Percentiles rank a stretch among this genome's conserved stretches.
phyloP scores from a whole-genome alignment of 2,113 vertebrate genomes.

The Paraplagusia blochii region DNA sequence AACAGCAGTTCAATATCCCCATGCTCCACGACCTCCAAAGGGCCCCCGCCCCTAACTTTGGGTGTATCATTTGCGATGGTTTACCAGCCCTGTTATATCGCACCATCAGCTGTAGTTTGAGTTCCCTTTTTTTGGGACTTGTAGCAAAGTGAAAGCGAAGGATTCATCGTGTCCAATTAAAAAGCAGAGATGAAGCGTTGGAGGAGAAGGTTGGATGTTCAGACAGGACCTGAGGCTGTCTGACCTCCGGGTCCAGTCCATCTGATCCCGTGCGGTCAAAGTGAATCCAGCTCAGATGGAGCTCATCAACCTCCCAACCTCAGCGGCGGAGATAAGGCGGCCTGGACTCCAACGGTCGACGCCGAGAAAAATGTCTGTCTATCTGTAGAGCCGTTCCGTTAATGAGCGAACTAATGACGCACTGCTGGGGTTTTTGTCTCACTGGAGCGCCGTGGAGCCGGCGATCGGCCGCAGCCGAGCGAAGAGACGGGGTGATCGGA shows the following conservation, averaged over 20 bases:
- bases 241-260: conserved; percentile 41
- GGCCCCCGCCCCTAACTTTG: too few species aligned
- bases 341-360: conserved; percentile 50
- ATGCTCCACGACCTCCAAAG: too few species aligned
- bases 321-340: conserved; percentile 38
- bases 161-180: conserved; percentile 12
- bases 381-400: conserved; percentile 44
- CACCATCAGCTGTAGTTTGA: too few species aligned
- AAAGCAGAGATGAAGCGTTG: conserved; percentile 14
- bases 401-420: conserved; percentile 65
- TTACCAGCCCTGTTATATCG: too few species aligned
- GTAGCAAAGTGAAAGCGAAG: conserved; percentile 10
- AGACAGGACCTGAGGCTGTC: conserved; percentile 33
- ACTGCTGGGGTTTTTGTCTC: conserved; percentile 38
- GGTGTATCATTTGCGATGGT: too few species aligned
- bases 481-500: conserved; percentile 22
- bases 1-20: too few species aligned
- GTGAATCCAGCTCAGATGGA: conserved; percentile 56
- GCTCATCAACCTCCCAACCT: conserved; percentile 42
- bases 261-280: conserved; percentile 45
- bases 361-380: conserved; percentile 36
- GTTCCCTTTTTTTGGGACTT: too few species aligned
- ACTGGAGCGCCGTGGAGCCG: conserved; percentile 37
- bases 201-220: conserved; percentile 16
- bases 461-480: conserved; percentile 36